Evolutionary conservation across 2,797 vertebrate species (phyloP).

Genomic region (Triplophysa bombifrons): DNA sequence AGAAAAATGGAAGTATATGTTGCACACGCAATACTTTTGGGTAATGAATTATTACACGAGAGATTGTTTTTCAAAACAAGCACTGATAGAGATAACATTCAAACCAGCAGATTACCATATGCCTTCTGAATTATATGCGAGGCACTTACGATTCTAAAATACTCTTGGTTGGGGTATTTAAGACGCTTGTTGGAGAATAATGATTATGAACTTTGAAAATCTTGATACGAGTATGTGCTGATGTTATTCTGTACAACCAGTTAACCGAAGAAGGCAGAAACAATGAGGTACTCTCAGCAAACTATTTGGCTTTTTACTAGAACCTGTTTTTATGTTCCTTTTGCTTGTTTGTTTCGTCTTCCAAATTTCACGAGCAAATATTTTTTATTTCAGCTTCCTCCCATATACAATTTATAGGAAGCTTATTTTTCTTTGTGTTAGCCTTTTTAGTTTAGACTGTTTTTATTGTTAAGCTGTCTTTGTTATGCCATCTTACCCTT

Average conservation of each 20-base stretch:
- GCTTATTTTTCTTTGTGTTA: not conserved
- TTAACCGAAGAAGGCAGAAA: not conserved
- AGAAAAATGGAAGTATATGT: not conserved
- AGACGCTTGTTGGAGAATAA: not conserved
- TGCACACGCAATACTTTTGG: not conserved
- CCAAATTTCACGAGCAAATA: not conserved
- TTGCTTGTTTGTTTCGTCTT: slow-evolving; percentile 5
- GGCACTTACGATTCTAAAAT: slow-evolving; percentile 11
- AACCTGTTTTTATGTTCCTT: not conserved
- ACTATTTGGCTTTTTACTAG: slow-evolving; percentile 8
- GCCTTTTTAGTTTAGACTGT: not conserved
- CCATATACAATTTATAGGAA: not conserved
- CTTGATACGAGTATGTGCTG: not conserved
- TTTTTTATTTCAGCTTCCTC: not conserved
- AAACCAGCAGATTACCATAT: slow-evolving; percentile 2
- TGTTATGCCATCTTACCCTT: not conserved
- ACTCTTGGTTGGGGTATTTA: not conserved
- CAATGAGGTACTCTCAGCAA: slow-evolving; percentile 1
- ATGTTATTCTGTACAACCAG: not conserved
- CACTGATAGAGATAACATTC: slow-evolving; percentile 10
- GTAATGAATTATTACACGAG: not conserved
- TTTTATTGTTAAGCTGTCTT: not conserved
- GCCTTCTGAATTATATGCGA: slow-evolving; percentile 18
- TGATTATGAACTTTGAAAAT: not conserved
- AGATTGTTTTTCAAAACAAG: slow-evolving; percentile 5